Evolutionary conservation across 2,113 vertebrate species (phyloP), one percentile per base, ranked within the genome.

Genomic region (Upupa epops): DNA sequence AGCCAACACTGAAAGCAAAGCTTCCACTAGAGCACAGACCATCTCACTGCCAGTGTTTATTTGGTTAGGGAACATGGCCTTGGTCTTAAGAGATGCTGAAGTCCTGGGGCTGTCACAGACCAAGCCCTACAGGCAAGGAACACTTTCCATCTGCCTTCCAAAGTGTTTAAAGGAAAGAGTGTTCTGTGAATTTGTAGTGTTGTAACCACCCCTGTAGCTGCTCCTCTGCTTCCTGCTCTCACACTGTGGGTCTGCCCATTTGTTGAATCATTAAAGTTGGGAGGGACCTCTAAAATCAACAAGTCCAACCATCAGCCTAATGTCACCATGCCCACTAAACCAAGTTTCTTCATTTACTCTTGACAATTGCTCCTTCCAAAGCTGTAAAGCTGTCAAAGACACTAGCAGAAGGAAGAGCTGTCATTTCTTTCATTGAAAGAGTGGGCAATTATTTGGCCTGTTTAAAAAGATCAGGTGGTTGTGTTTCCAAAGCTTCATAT

Each of bases 371-470:
- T 70, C 92, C 52, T 17, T 17, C 76, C 82, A 51, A 89, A 87
- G 90, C 65, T 54, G 74, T 42, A 85, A 14, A 58, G 72, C 88
- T 92, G 81, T 92, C 92, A 58, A 29, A 54, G 71, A 75, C 91
- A 59, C 63, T 65, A n/a, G 78, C 86, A 64, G 54, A 89, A 84
- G 65, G 54, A 82, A 61, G 89, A 65, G 51, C 68, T 94, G 79
- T 59, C 34, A 0, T 71, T 89, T 54, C 55, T 51, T 92, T 76
- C 64, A 77, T 86, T 89, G 64, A 81, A 86, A 61, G 59, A 86
- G 49, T 71, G 11, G 40, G 11, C 91, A 40, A 71, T 91, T 89
- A 83, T 83, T 92, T 86, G 69, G 25, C 52, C 81, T 61, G 29
- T 54, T 90, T 60, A 4, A 60, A 89, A 90, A 19, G 31, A 70